phyloP scores from a whole-genome alignment of 2,888 invertebrate genomes.

The Lasius platythorax region DNA sequence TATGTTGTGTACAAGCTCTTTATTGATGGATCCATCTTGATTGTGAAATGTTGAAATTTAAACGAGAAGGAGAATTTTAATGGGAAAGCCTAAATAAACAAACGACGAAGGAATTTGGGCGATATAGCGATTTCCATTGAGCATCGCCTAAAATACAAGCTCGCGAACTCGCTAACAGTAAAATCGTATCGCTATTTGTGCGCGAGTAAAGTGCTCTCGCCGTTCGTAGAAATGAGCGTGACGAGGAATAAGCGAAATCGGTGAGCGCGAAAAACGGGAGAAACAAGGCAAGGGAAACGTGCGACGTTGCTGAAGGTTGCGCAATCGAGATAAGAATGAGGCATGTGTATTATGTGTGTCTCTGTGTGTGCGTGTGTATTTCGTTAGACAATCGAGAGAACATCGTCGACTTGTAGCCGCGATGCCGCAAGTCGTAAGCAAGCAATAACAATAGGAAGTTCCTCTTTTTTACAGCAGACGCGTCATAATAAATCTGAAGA shows the following conservation, averaged over 20 bases:
- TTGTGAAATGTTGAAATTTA: background rate
- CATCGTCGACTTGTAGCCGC: constrained; percentile 3
- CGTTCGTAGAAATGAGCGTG: background rate
- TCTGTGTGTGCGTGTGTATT: background rate
- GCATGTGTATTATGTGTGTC: background rate
- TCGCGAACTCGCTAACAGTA: background rate
- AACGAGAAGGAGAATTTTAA: background rate
- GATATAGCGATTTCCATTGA: background rate
- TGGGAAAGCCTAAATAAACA: background rate
- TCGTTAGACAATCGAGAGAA: background rate
- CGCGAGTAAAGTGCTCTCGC: background rate
- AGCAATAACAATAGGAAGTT: constrained; percentile 2
- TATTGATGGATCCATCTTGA: background rate
- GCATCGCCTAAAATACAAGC: background rate
- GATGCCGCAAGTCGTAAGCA: background rate
- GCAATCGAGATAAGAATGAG: constrained; percentile 38
- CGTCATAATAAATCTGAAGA: background rate
- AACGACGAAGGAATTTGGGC: background rate
- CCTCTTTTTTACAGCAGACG: background rate
- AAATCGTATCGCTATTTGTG: background rate
- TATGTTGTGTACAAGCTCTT: background rate
- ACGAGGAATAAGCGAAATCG: constrained; percentile 1
- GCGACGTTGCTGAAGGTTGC: constrained; percentile 22
- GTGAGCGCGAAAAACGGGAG: background rate
- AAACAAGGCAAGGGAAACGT: constrained; percentile 3